Percentiles rank a stretch among this genome's conserved stretches.
Evolutionary conservation across 2,797 vertebrate species (phyloP).

Genomic region (Champsocephalus esox): DNA sequence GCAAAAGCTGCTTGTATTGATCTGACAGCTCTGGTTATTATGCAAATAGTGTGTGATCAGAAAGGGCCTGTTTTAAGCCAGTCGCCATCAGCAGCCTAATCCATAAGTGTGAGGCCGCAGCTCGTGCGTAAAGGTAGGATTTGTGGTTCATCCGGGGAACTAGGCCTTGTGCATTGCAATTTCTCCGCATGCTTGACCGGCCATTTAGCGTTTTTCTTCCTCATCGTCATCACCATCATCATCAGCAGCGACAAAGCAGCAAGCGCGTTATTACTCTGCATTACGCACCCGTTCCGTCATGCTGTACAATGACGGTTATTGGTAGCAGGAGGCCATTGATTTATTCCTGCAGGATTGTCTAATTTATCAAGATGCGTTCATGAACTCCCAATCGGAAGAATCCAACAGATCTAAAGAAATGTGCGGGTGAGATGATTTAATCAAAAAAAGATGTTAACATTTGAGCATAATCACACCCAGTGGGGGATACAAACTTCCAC

Average conservation of each 20-base stretch:
- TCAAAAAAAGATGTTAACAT: not conserved
- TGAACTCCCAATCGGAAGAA: not conserved
- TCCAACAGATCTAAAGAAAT: not conserved
- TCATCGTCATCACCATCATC: slow-evolving; percentile 40
- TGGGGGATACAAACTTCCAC: slow-evolving; percentile 4
- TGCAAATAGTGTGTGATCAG: slow-evolving; percentile 54
- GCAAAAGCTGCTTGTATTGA: slow-evolving; percentile 32
- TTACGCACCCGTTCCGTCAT: slow-evolving; percentile 55
- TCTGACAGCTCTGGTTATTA: slow-evolving; percentile 49
- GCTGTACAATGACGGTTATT: slow-evolving; percentile 44
- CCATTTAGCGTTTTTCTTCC: slow-evolving; percentile 38
- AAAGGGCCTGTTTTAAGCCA: slow-evolving; percentile 38
- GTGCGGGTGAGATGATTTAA: not conserved
- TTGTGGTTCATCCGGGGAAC: slow-evolving; percentile 58
- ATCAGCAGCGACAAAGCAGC: not conserved
- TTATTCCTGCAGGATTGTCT: slow-evolving; percentile 44
- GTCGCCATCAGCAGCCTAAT: slow-evolving; percentile 56
- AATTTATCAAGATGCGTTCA: slow-evolving; percentile 36
- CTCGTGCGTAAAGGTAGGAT: slow-evolving; percentile 53
- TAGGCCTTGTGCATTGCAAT: slow-evolving; percentile 24
- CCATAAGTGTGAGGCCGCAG: slow-evolving; percentile 61
- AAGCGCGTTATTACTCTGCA: slow-evolving; percentile 40
- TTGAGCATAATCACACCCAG: not conserved
- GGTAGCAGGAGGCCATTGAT: slow-evolving; percentile 53
- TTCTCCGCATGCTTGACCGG: slow-evolving; percentile 40